Conservation (phyloP, 2,888 invertebrate genomes). For the Dexiosoma caninum region DNA sequence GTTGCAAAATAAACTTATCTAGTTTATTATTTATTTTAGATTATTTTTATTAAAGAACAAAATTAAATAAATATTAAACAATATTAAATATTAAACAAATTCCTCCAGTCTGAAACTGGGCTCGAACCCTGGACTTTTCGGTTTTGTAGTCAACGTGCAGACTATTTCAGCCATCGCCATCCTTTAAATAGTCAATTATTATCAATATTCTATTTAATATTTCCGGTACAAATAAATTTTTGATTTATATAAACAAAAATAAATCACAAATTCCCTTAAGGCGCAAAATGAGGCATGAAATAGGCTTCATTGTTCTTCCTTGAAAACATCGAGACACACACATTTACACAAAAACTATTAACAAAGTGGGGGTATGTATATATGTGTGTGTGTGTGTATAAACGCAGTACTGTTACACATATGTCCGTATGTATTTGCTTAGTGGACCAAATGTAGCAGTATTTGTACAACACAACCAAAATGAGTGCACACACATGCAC, state of each 20-base stretch:
- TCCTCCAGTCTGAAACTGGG: no score
- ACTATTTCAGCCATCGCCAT: no score
- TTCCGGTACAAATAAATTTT: slow-evolving; percentile 14
- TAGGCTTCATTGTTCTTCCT: slow-evolving; percentile 34
- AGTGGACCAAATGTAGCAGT: slow-evolving; percentile 30
- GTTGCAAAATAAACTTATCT: slow-evolving; percentile 79
- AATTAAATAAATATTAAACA: slow-evolving; percentile 38
- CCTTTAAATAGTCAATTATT: slow-evolving; percentile 24
- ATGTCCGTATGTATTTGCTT: slow-evolving; percentile 44
- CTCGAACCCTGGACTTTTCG: no score
- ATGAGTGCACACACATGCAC: neutral
- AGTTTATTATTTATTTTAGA: no score
- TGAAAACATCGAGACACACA: neutral
- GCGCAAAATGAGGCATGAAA: slow-evolving; percentile 62
- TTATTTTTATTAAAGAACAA: slow-evolving; percentile 36
- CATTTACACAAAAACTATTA: neutral
- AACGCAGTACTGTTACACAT: no score
- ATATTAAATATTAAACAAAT: no score
- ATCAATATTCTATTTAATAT: slow-evolving; percentile 18
- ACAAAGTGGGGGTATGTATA: neutral
- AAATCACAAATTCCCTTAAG: slow-evolving; percentile 55
- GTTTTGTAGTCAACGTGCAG: no score
- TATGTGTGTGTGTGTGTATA: slow-evolving; percentile 6
- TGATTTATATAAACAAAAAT: slow-evolving; percentile 12
- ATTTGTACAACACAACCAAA: neutral